A percentile compares a stretch with the other conserved stretches of the same genome.
These are phyloP conservation scores for Diarsia dahlii DNA, from an alignment of 2,888 invertebrate species.

Conservation along the genomic window DNA sequence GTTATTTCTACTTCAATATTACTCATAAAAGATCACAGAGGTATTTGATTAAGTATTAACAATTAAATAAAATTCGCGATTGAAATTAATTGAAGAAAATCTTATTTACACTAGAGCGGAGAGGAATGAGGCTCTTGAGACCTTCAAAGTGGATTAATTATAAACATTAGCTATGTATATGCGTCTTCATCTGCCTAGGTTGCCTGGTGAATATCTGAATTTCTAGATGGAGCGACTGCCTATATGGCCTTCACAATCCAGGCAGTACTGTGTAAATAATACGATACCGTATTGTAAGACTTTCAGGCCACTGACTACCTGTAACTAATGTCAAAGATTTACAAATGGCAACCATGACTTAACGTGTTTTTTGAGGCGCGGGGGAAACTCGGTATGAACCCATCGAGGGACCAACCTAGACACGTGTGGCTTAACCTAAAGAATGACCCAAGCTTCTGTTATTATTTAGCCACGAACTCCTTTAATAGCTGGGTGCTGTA, in stretches of 20 bases:
- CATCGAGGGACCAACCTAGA: not conserved
- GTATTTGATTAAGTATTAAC: constrained; percentile 45
- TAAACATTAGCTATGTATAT: constrained; percentile 20
- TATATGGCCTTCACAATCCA: not conserved
- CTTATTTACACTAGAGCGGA: constrained; percentile 33
- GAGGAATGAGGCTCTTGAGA: constrained; percentile 7
- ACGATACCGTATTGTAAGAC: not conserved
- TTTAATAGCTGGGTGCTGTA: not conserved
- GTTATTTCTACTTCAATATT: constrained; percentile 23
- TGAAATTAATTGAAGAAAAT: constrained; percentile 33
- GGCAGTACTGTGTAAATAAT: too few species aligned
- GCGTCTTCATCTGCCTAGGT: not conserved
- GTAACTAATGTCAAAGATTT: not conserved
- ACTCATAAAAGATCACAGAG: constrained; percentile 44
- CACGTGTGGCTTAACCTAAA: not conserved
- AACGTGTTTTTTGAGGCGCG: not conserved
- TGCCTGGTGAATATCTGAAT: not conserved
- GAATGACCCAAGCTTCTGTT: not conserved
- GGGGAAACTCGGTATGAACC: not conserved
- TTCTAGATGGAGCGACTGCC: not conserved
- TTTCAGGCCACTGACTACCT: not conserved
- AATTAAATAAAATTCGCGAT: constrained; percentile 44
- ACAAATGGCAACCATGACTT: not conserved
- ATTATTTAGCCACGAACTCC: not conserved
- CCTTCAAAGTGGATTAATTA: constrained; percentile 25